Conservation (phyloP, 2,797 vertebrate genomes). For the Xyrichtys novacula region DNA sequence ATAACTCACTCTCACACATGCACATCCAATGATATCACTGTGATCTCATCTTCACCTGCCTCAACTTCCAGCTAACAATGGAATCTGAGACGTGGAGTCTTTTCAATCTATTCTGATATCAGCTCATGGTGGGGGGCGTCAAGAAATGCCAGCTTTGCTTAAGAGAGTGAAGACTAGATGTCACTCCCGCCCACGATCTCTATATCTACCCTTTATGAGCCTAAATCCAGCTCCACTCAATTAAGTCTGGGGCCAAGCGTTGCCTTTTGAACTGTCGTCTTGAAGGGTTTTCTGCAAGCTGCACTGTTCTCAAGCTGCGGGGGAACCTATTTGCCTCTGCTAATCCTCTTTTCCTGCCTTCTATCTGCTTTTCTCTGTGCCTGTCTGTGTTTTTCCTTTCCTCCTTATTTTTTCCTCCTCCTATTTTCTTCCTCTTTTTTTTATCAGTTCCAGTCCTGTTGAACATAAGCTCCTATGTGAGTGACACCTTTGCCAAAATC, state of each 20-base stretch:
- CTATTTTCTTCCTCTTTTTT: slow-evolving; percentile 72
- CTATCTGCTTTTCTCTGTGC: slow-evolving; percentile 56
- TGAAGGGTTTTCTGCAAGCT: slow-evolving; percentile 65
- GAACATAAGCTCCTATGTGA: slow-evolving; percentile 86
- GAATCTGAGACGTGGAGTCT: slow-evolving; percentile 27
- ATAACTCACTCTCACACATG: slow-evolving; percentile 48
- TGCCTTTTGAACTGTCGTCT: slow-evolving; percentile 76
- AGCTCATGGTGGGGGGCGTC: slow-evolving; percentile 22
- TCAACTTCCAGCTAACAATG: slow-evolving; percentile 64
- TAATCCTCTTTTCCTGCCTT: slow-evolving; percentile 80
- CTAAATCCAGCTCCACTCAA: slow-evolving; percentile 74
- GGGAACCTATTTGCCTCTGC: slow-evolving; percentile 72
- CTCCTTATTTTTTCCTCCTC: slow-evolving; percentile 50
- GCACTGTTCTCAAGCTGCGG: slow-evolving; percentile 66
- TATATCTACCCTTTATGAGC: slow-evolving; percentile 66
- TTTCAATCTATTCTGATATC: slow-evolving; percentile 60
- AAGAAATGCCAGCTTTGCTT: slow-evolving; percentile 66
- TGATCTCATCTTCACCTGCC: slow-evolving; percentile 47
- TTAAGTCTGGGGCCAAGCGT: slow-evolving; percentile 62
- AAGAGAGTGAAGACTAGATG: slow-evolving; percentile 60
- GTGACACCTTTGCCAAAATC: slow-evolving; percentile 87
- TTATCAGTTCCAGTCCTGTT: slow-evolving; percentile 83
- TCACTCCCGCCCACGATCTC: slow-evolving; percentile 64
- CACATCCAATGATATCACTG: slow-evolving; percentile 44
- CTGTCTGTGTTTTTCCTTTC: slow-evolving; percentile 62